Percentiles rank a stretch among this genome's conserved stretches.
Conservation (phyloP, 1,140 invertebrate species). For the Metopolophium dirhodum region DNA sequence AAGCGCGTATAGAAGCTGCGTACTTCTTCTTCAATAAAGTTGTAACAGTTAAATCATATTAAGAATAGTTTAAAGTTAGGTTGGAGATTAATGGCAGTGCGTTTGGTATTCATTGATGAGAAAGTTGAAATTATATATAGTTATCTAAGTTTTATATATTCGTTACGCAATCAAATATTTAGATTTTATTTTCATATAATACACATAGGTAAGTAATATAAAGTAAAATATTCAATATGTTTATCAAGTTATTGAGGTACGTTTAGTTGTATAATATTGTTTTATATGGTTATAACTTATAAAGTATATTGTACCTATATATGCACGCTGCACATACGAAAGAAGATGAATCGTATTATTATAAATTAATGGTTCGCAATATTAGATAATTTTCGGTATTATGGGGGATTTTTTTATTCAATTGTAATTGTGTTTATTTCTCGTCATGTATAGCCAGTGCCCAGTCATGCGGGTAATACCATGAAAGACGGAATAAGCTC, state of each 20-base stretch:
- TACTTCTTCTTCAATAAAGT: too few relatives aligned
- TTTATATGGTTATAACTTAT: not conserved
- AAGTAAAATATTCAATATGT: not conserved
- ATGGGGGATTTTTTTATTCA: not conserved
- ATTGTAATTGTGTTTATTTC: slow-evolving; percentile 5
- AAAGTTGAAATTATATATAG: not conserved
- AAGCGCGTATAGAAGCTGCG: not conserved
- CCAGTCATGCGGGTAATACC: slow-evolving; percentile 27
- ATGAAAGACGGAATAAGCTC: not conserved
- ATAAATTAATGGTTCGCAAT: not conserved
- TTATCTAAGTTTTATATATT: not conserved
- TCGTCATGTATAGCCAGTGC: not conserved
- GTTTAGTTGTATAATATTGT: not conserved
- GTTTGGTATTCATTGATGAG: not conserved
- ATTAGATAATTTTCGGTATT: not conserved
- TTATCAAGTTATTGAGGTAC: not conserved
- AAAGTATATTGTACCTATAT: not conserved
- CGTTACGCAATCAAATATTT: not conserved
- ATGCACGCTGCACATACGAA: not conserved
- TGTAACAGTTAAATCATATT: not conserved
- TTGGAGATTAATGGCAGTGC: not conserved
- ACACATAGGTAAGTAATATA: not conserved
- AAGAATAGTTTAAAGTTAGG: not conserved
- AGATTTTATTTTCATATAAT: not conserved
- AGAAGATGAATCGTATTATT: not conserved